Evolutionary conservation across 2,888 invertebrate species (phyloP).

Genomic region (Drosophila neotestacea): DNA sequence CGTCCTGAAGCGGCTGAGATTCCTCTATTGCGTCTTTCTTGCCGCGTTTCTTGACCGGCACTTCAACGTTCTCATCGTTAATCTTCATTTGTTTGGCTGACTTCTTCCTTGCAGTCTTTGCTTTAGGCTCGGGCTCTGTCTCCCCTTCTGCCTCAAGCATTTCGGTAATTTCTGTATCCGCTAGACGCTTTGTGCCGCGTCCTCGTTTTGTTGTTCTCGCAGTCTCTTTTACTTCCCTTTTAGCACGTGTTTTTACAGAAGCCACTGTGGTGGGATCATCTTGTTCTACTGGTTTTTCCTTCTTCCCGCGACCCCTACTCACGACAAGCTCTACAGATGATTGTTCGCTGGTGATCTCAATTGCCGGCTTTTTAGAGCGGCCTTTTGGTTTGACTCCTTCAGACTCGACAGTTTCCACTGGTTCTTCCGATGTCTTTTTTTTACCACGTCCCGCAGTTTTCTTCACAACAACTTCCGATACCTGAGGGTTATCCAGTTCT

Average conservation of each 20-base stretch:
- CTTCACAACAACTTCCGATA: slow-evolving; percentile 9
- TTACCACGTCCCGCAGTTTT: slow-evolving; percentile 26
- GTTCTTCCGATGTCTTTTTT: slow-evolving; percentile 13
- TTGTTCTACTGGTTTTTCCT: slow-evolving; percentile 27
- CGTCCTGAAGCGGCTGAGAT: background rate
- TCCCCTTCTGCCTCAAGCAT: slow-evolving; percentile 43
- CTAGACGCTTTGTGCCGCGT: slow-evolving; percentile 60
- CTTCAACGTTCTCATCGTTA: slow-evolving; percentile 31
- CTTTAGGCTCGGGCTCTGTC: slow-evolving; percentile 6
- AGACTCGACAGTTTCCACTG: slow-evolving; percentile 16
- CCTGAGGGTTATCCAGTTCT: slow-evolving; percentile 6
- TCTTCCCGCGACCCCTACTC: slow-evolving; percentile 38
- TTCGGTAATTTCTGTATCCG: slow-evolving; percentile 57
- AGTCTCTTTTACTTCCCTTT: slow-evolving; percentile 16
- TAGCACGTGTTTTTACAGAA: slow-evolving; percentile 16
- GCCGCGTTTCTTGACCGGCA: slow-evolving; percentile 43
- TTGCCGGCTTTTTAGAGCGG: slow-evolving; percentile 39
- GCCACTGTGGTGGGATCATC: slow-evolving; percentile 1
- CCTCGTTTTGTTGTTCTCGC: slow-evolving; percentile 35
- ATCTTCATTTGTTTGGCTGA: slow-evolving; percentile 35
- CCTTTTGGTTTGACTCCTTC: slow-evolving; percentile 41
- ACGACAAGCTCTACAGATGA: slow-evolving; percentile 9
- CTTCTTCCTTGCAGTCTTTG: slow-evolving; percentile 29
- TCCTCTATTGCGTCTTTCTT: slow-evolving; percentile 43
- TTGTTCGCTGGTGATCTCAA: slow-evolving; percentile 17